phyloP scores from a whole-genome alignment of 2,113 vertebrate genomes.

The Mormyrus iriodes region DNA sequence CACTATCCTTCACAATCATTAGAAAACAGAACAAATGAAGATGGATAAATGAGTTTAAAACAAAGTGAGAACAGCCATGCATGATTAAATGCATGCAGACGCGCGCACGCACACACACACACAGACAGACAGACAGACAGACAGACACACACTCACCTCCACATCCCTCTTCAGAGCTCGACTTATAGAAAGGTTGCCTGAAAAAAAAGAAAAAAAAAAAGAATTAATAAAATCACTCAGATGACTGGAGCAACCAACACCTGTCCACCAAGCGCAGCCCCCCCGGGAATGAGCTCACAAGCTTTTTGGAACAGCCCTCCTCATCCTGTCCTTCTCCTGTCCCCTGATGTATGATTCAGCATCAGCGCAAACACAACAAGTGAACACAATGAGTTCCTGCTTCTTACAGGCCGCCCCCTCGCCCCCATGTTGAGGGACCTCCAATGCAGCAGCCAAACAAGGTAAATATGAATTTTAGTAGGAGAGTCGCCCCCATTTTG shows the following conservation, averaged over 20 bases:
- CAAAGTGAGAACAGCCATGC: neutral
- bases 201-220: conserved; percentile 31
- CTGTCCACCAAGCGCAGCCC: neutral
- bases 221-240: neutral
- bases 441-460: neutral
- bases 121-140: too few species aligned
- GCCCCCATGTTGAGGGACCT: neutral
- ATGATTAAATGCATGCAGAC: neutral
- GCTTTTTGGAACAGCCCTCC: neutral
- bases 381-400: too few species aligned
- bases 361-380: neutral
- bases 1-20: neutral
- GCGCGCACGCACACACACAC: conserved; percentile 14
- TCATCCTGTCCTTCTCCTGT: neutral
- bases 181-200: conserved; percentile 87
- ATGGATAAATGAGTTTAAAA: neutral
- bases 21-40: neutral
- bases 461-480: neutral
- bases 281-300: neutral
- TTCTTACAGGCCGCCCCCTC: neutral
- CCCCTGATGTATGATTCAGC: neutral
- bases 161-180: conserved; percentile 86
- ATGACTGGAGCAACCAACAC: neutral
- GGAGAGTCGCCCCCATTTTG: neutral
- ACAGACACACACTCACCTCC: conserved; percentile 69